Evolutionary conservation across 2,888 invertebrate genomes (phyloP).

Genomic region (Hydropsyche betteni): DNA sequence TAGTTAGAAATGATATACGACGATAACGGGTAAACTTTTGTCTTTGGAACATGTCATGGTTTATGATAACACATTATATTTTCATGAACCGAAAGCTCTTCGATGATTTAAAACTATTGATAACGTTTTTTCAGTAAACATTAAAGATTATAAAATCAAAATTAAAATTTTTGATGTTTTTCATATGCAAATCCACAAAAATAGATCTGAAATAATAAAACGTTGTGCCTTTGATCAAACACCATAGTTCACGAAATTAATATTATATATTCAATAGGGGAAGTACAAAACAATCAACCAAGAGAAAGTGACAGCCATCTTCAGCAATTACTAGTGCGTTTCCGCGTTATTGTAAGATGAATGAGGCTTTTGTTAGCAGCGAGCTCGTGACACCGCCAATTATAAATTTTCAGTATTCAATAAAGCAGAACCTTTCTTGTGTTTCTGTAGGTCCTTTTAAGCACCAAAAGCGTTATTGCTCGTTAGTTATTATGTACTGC

Average conservation of each 20-base stretch:
- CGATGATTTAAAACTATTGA: background rate
- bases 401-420: conserved; percentile 36
- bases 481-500: conserved; percentile 24
- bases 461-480: conserved; percentile 26
- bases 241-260: too few species aligned
- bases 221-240: too few species aligned
- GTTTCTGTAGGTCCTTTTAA: conserved; percentile 24
- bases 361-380: conserved; percentile 16
- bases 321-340: conserved; percentile 1
- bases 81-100: conserved; percentile 1
- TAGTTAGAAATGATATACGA: conserved; percentile 24
- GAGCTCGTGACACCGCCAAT: conserved; percentile 13
- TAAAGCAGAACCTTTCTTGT: conserved; percentile 19
- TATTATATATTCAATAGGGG: too few species aligned
- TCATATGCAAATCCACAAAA: too few species aligned
- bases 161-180: too few species aligned
- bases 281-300: too few species aligned
- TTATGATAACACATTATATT: conserved; percentile 11
- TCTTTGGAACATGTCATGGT: conserved; percentile 14
- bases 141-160: too few species aligned
- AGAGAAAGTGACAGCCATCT: too few species aligned
- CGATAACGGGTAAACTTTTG: conserved; percentile 27
- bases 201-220: too few species aligned
- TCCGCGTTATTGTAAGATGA: background rate
- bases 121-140: too few species aligned